Conservation (phyloP, 2,888 invertebrate species). For the Baronia brevicornis region DNA sequence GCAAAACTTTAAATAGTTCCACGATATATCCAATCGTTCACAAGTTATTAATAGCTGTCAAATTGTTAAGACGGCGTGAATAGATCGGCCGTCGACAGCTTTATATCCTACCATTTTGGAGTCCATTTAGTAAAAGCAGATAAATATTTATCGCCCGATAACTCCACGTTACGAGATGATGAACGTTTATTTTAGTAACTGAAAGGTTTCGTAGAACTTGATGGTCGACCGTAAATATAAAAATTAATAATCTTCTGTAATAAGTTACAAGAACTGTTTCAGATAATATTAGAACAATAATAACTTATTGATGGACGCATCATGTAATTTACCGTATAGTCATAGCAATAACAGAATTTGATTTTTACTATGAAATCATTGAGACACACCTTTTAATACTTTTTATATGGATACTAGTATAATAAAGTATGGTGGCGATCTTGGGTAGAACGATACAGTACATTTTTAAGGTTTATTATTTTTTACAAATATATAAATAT, state of each 20-base stretch:
- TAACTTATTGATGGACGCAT: no score
- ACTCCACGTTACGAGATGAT: slow-evolving; percentile 39
- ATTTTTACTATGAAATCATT: no score
- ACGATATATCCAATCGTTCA: slow-evolving; percentile 25
- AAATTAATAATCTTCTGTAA: slow-evolving; percentile 17
- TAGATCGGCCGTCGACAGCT: slow-evolving; percentile 56
- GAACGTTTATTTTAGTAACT: slow-evolving; percentile 51
- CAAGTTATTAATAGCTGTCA: slow-evolving; percentile 42
- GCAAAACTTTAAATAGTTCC: slow-evolving; percentile 28
- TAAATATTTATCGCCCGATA: slow-evolving; percentile 66
- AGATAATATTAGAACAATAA: no score
- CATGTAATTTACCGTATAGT: no score
- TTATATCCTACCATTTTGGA: slow-evolving; percentile 56
- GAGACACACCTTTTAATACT: no score
- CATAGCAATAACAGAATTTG: no score
- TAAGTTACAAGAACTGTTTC: no score
- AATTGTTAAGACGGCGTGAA: slow-evolving; percentile 54
- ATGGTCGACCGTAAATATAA: slow-evolving; percentile 13
- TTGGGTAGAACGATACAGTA: no score
- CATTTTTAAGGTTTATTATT: no score
- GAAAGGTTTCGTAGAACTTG: slow-evolving; percentile 27
- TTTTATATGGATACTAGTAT: no score
- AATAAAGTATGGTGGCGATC: no score
- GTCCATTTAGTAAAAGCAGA: slow-evolving; percentile 70
- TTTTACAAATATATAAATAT: no score